Base-by-base conservation (phyloP, 2,797 vertebrate species). In the Alfaro cultratus region DNA sequence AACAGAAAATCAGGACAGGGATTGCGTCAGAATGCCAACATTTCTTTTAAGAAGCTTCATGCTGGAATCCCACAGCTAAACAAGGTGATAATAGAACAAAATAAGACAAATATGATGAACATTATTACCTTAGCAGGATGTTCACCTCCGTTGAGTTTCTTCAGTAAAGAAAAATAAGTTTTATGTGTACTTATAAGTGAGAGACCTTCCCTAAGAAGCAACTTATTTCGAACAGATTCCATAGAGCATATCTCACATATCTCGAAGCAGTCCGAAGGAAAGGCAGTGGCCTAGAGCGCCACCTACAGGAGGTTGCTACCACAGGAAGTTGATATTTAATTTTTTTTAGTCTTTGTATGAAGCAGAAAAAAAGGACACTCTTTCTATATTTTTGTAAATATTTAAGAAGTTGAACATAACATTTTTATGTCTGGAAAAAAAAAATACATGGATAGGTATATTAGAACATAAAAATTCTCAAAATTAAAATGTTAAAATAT, bases 281-380 rank as follows among this genome's bases (percentile, higher is more conserved):
- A 72, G 68, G 68, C 41, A 46, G 43, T 72, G 68, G 68, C 68
- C 26, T 72, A 29, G n/a, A 72, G 43, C 68, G 68, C 68, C 68
- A 46, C 68, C 68, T 72, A 72, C 26, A 72, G 68, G 43, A 46
- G 43, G 43, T 13, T 71, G n/a, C 68, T 9, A 46, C 41, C 39
- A 70, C 39, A 70, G 23, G 39, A 70, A 43, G 67, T 43, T 43
- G 2, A 43, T 70, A 26, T 41, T 12, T 12, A 10, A 1, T 5
- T 57, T 16, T 29, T 62, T 64, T 34, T 18, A 46, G 26, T 45
- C 7, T 45, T 45, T 8, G 4, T 29, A 45, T 45, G 41, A 46
- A 46, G 13, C 5, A 72, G 13, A 8, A 45, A 39, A 68, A 53
- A 53, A 23, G 49, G 12, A 46, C 41, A 68, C 34, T 26, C 3